phyloP scores from a whole-genome alignment of 2,113 vertebrate species.

The Beaufortia kweichowensis region DNA sequence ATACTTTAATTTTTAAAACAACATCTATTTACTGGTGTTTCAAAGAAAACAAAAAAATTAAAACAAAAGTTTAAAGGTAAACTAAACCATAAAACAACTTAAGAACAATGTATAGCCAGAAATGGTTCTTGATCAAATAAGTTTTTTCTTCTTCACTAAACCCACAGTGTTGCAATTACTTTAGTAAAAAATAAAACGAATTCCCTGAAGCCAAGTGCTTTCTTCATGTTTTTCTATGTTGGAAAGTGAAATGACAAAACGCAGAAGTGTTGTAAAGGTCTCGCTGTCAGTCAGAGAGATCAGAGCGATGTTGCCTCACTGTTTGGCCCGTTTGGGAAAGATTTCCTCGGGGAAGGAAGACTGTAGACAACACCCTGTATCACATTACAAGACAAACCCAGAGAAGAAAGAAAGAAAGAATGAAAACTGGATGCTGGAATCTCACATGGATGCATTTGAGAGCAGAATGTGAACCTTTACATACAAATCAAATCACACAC shows the following conservation, averaged over 20 bases:
- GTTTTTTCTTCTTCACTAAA: too few relatives aligned
- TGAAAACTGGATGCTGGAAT: neutral
- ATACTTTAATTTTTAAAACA: too few relatives aligned
- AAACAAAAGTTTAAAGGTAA: too few relatives aligned
- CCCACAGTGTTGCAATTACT: too few relatives aligned
- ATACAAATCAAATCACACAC: neutral
- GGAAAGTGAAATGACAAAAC: neutral
- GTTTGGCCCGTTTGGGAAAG: conserved; percentile 29
- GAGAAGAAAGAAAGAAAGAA: conserved; percentile 24
- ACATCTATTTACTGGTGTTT: too few relatives aligned
- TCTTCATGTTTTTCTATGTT: neutral
- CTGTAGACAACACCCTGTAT: conserved; percentile 48
- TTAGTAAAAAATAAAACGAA: neutral
- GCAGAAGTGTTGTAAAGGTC: neutral
- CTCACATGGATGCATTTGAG: neutral
- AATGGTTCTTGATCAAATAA: too few relatives aligned
- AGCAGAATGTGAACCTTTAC: neutral
- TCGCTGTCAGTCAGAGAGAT: neutral
- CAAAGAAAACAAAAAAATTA: too few relatives aligned
- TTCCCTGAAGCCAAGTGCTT: neutral
- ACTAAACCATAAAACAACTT: neutral
- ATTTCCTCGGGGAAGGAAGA: conserved; percentile 51
- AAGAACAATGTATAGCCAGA: neutral
- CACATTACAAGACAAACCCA: conserved; percentile 34
- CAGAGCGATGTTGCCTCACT: conserved; percentile 20